These are phyloP conservation scores for Edolisoma coerulescens DNA, from an alignment of 2,113 vertebrate species.

Conservation along the genomic window DNA sequence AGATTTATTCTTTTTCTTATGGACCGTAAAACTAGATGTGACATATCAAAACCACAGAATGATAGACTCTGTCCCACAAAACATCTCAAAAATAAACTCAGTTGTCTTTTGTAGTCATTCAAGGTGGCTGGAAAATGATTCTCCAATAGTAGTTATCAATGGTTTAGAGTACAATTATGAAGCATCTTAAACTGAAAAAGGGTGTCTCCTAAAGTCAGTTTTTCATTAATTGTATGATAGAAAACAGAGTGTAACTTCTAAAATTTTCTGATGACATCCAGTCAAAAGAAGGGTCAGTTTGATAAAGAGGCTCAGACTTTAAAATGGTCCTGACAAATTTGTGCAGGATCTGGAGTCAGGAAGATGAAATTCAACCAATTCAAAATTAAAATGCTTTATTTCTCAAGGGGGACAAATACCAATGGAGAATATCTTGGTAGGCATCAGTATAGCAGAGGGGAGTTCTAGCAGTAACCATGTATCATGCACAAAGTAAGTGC, in stretches of 20 bases:
- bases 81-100: background rate
- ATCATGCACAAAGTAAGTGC: background rate
- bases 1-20: background rate
- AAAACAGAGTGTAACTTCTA: background rate
- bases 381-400: background rate
- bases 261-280: background rate
- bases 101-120: background rate
- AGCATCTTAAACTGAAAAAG: background rate
- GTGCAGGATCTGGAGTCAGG: background rate
- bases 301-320: background rate
- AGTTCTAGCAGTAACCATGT: background rate
- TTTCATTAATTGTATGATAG: background rate
- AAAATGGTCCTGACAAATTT: background rate
- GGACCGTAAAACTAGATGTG: background rate
- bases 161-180: background rate
- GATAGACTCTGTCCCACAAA: background rate
- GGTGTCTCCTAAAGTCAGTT: background rate
- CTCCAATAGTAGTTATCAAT: background rate
- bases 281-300: background rate
- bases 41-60: background rate
- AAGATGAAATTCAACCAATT: background rate
- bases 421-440: background rate
- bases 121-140: background rate
- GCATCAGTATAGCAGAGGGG: background rate
- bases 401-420: background rate